These are phyloP conservation scores for Drosophila parabipectinata DNA, from an alignment of 1,140 invertebrate genomes.

Conservation along the genomic window DNA sequence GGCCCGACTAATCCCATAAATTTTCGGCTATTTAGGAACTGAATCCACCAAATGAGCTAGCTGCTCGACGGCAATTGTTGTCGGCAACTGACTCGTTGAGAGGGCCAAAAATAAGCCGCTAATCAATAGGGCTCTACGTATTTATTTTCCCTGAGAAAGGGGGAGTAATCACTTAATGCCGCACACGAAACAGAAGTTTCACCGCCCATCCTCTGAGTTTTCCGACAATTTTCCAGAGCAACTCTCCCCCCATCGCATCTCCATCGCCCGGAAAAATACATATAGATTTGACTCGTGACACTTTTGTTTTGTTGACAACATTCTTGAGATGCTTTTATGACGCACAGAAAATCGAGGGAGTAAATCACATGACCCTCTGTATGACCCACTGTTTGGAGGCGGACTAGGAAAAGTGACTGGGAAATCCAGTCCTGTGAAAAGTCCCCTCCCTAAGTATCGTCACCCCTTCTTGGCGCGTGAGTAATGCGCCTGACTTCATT, in stretches of 20 bases:
- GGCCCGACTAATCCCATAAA: conserved; percentile 40
- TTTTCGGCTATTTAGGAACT: conserved; percentile 42
- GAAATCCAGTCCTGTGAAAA: conserved; percentile 1
- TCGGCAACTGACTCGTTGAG: conserved; percentile 1
- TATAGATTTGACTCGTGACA: conserved; percentile 28
- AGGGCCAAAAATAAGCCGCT: conserved; percentile 62
- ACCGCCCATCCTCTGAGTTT: neutral
- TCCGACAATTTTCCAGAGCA: conserved; percentile 11
- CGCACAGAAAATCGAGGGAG: conserved; percentile 48
- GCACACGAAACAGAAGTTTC: conserved; percentile 55
- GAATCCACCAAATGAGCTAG: conserved; percentile 46
- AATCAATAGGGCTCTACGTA: conserved; percentile 58
- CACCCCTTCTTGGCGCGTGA: conserved; percentile 52
- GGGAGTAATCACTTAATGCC: conserved; percentile 74
- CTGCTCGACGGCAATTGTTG: conserved; percentile 35
- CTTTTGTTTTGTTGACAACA: conserved; percentile 78
- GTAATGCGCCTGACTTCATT: conserved; percentile 76
- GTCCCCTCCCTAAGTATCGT: conserved; percentile 1
- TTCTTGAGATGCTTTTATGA: conserved; percentile 81
- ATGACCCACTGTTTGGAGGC: conserved; percentile 30
- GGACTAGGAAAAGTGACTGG: neutral
- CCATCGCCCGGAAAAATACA: neutral
- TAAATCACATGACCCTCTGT: conserved; percentile 71
- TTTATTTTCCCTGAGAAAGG: neutral
- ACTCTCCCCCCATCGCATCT: neutral